Conservation (phyloP, 2,888 invertebrate species). For the Luperina nickerlii region DNA sequence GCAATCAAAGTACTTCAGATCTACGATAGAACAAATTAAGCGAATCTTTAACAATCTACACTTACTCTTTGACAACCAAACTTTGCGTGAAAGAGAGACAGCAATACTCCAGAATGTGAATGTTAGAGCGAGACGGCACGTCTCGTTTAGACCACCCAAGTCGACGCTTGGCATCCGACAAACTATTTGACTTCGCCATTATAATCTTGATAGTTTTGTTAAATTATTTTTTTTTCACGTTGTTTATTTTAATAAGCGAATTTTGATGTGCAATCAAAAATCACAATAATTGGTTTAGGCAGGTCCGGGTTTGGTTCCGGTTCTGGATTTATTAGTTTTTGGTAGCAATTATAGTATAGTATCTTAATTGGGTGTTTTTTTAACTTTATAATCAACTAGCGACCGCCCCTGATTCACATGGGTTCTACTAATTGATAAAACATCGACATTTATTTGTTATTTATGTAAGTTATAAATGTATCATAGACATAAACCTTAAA, state of each 20-base stretch:
- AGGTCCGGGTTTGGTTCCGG: slow-evolving; percentile 50
- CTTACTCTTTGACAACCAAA: slow-evolving; percentile 81
- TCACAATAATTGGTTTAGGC: slow-evolving; percentile 45
- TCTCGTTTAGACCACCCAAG: slow-evolving; percentile 86
- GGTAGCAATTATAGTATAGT: slow-evolving; percentile 14
- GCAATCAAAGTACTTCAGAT: slow-evolving; percentile 50
- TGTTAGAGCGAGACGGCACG: slow-evolving; percentile 69
- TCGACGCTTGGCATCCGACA: slow-evolving; percentile 79
- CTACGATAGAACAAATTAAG: slow-evolving; percentile 62
- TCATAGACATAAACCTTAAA: no score
- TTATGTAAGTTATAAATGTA: no score
- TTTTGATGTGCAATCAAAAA: slow-evolving; percentile 58
- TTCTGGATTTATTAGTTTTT: slow-evolving; percentile 52
- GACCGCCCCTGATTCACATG: neutral
- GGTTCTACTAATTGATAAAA: neutral
- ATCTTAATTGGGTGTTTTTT: slow-evolving; percentile 39
- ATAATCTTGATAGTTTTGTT: slow-evolving; percentile 83
- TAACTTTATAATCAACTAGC: neutral
- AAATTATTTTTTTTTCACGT: slow-evolving; percentile 62
- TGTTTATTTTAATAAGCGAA: slow-evolving; percentile 58
- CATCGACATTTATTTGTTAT: neutral
- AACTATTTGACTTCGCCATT: slow-evolving; percentile 75
- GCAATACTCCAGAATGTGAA: slow-evolving; percentile 37
- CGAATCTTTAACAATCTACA: slow-evolving; percentile 60
- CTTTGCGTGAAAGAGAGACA: slow-evolving; percentile 62